Base-by-base conservation (phyloP, 2,113 vertebrate genomes). In the Phyllopteryx taeniolatus region DNA sequence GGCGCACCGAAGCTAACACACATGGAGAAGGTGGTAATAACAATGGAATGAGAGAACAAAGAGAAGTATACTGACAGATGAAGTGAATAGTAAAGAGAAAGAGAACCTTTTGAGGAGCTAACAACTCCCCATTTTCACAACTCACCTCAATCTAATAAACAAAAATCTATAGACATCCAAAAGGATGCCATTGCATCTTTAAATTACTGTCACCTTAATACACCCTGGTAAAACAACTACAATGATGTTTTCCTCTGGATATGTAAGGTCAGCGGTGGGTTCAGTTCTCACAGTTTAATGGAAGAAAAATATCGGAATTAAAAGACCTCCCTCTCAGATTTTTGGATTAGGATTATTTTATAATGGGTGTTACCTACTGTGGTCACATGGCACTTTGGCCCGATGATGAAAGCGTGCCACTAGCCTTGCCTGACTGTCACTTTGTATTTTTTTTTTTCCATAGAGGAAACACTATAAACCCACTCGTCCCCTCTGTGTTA, bases 291-390 rank as follows among this genome's bases (percentile, higher is more conserved):
- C 68, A 77, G 10, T 66, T 70, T 20, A 72, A 51, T 31, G 62
- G 33, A 60, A 68, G 35, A 70, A 77, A 76, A 67, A 31, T 64
- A 67, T 73, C 20, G 19, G 63, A 75, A 79, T 74, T 72, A 68
- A 79, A 79, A 76, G 14, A 35, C 44, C 49, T 68, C 60, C 72
- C 61, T 69, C 69, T 57, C 47, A 71, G 72, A 83, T 74, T 53
- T 80, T 80, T 69, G 82, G 73, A 88, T 87, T 73, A 81, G 77
- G 74, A 82, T 88, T 85, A 80, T 31, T 77, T 84, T 71, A 57
- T 68, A 66, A 49, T 64, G 68, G 78, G 68, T 71, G 77, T 79
- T 71, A 82, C 79, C 86, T 83, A 79, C 75, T 76, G 70, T 73
- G 76, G 73, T 88, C 88, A 88, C 79, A 79, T 84, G 78, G 61